phyloP scores from a whole-genome alignment of 2,888 invertebrate species.

The Nebria salina region DNA sequence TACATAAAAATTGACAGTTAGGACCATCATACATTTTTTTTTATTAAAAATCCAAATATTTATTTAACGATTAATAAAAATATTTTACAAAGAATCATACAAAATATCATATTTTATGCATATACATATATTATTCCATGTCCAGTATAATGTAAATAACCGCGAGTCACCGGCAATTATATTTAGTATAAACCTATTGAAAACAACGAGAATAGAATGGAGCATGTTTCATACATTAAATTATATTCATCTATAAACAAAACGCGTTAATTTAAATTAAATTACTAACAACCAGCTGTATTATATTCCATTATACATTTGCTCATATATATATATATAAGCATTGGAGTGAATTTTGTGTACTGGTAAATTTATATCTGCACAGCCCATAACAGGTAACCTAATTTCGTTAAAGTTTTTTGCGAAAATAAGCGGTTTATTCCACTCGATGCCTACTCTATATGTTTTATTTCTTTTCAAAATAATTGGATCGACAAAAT shows the following conservation, averaged over 20 bases:
- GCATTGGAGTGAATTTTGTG: not conserved
- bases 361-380: not conserved
- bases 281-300: conserved; percentile 22
- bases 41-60: no score
- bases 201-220: conserved; percentile 4
- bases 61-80: no score
- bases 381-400: not conserved
- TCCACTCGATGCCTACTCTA: not conserved
- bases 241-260: conserved; percentile 40
- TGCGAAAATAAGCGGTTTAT: conserved; percentile 6
- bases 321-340: not conserved
- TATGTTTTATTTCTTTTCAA: conserved; percentile 3
- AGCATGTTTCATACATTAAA: conserved; percentile 37
- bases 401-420: not conserved
- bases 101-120: no score
- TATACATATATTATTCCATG: not conserved
- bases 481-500: not conserved
- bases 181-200: not conserved
- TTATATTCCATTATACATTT: conserved; percentile 2
- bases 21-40: not conserved
- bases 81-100: no score
- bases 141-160: not conserved
- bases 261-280: conserved; percentile 41
- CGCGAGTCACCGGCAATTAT: not conserved
- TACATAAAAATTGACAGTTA: conserved; percentile 47